Evolutionary conservation across 2,888 invertebrate species (phyloP).

Genomic region (Cataglyphis livida): DNA sequence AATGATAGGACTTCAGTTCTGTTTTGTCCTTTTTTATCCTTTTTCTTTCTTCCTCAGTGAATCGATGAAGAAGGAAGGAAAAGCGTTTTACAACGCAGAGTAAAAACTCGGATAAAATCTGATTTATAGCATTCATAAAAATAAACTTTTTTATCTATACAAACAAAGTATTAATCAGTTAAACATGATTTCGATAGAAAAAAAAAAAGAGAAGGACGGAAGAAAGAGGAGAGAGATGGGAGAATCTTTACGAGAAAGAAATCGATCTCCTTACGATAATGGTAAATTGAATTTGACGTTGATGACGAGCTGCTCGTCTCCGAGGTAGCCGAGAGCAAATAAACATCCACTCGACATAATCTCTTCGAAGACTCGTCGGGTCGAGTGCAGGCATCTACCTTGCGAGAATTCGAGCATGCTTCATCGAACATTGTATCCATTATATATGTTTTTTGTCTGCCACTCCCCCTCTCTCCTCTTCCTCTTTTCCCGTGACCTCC

Average conservation of each 20-base stretch:
- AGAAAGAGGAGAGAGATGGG: background rate
- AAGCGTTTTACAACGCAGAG: background rate
- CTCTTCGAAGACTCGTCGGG: constrained; percentile 71
- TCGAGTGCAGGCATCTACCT: constrained; percentile 75
- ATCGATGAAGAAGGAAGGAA: background rate
- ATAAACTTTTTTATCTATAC: background rate
- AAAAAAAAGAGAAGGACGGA: background rate
- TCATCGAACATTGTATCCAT: constrained; percentile 78
- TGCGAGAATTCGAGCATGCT: constrained; percentile 68
- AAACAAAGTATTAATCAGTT: background rate
- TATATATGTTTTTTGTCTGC: constrained; percentile 76
- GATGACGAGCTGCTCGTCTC: constrained; percentile 34
- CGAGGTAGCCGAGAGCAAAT: constrained; percentile 66
- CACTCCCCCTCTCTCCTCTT: background rate
- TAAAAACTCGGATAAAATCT: background rate
- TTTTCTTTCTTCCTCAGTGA: background rate
- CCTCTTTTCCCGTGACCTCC: constrained; percentile 69
- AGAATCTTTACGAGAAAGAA: background rate
- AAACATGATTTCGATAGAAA: background rate
- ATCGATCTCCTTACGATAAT: background rate
- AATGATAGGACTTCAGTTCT: background rate
- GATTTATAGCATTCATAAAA: background rate
- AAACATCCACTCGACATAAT: constrained; percentile 80
- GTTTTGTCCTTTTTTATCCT: background rate
- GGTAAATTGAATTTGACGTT: constrained; percentile 32